Conservation (phyloP, 2,113 vertebrate species). For the Lophius piscatorius region DNA sequence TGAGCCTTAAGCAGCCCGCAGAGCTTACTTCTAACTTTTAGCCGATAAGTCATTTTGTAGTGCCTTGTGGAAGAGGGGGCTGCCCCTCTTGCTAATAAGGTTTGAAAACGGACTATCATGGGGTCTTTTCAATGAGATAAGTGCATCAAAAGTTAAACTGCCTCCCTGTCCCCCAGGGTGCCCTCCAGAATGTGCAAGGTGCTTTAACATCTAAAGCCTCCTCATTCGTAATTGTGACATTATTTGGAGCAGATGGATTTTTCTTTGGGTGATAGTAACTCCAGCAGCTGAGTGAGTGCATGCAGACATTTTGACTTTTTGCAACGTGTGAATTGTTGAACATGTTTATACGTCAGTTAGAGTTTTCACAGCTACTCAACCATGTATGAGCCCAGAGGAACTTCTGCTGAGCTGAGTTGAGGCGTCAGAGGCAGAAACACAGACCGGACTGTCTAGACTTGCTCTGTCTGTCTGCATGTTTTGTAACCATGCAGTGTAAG, state of each 20-base stretch:
- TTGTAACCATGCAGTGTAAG: constrained; percentile 65
- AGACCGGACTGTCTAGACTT: constrained; percentile 72
- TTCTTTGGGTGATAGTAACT: constrained; percentile 11
- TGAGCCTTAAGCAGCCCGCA: constrained; percentile 56
- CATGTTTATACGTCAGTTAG: constrained; percentile 33
- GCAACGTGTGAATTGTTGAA: constrained; percentile 20
- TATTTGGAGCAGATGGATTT: neutral
- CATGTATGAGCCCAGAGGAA: constrained; percentile 29
- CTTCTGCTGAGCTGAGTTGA: constrained; percentile 65
- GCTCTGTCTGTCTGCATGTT: constrained; percentile 70
- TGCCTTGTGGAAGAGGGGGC: constrained; percentile 34
- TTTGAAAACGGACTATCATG: constrained; percentile 45
- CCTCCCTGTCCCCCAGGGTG: constrained; percentile 24
- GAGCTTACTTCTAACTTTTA: constrained; percentile 52
- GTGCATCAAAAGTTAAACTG: constrained; percentile 14
- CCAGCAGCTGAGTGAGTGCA: constrained; percentile 4
- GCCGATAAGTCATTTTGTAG: constrained; percentile 50
- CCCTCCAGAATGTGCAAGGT: constrained; percentile 39
- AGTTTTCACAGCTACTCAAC: constrained; percentile 25
- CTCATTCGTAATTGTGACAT: constrained; percentile 9
- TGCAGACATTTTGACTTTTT: neutral
- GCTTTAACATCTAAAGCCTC: constrained; percentile 34
- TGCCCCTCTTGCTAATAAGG: constrained; percentile 54
- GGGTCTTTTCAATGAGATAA: constrained; percentile 28
- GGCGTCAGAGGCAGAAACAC: constrained; percentile 64